Evolutionary conservation across 1,140 invertebrate species (phyloP).

Genomic region (Arion vulgaris): DNA sequence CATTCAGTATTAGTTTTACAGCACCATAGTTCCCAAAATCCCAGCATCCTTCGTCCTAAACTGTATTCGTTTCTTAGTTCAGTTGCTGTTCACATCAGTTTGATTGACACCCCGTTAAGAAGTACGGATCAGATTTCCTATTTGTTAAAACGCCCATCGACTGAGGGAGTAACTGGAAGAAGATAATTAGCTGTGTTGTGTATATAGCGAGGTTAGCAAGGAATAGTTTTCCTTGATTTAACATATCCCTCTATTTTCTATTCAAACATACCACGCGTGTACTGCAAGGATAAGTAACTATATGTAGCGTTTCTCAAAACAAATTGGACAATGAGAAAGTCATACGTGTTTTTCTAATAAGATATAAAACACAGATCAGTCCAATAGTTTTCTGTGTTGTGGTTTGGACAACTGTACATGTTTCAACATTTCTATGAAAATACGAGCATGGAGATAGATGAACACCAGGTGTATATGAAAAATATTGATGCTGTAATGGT

Average conservation of each 20-base stretch:
- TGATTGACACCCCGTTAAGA: conserved; percentile 11
- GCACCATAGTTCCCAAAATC: not conserved
- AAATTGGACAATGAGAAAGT: not conserved
- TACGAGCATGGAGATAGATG: not conserved
- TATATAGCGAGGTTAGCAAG: not conserved
- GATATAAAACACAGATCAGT: not conserved
- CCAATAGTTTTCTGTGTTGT: not conserved
- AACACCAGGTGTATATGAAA: not conserved
- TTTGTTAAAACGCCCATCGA: conserved; percentile 3
- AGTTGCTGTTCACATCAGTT: conserved; percentile 11
- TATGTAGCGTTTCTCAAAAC: not conserved
- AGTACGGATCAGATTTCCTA: not conserved
- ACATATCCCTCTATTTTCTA: not conserved
- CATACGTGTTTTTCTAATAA: not conserved
- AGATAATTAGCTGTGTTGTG: conserved; percentile 10
- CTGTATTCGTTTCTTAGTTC: not conserved
- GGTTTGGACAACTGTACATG: not conserved
- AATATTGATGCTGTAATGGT: not conserved
- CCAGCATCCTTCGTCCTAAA: not conserved
- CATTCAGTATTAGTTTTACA: not conserved
- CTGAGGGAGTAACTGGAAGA: not conserved
- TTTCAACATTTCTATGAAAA: not conserved
- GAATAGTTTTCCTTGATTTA: conserved; percentile 4
- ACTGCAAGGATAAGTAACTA: conserved; percentile 2
- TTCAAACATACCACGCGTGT: not conserved